Evolutionary conservation across 1,140 invertebrate genomes (phyloP), one percentile per base, ranked within the genome.

Genomic region (Dendrolimus kikuchii): DNA sequence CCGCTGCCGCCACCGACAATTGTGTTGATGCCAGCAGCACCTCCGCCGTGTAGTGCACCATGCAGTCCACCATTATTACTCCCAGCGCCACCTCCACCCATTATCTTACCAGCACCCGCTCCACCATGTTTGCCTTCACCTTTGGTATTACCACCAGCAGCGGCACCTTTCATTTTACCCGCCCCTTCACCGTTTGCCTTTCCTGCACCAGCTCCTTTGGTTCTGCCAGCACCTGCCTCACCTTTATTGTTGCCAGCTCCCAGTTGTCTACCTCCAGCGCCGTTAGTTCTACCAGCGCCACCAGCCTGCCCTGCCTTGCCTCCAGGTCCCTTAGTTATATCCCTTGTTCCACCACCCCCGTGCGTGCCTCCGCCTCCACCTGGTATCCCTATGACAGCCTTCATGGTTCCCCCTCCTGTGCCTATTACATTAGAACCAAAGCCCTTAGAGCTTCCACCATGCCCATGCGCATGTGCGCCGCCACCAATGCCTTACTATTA

Each of bases 391-490:
- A 81, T 83, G 80, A 81, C 52, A 38, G 77, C 80, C 0, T 81
- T 60, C 50, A 74, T 80, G 74, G 70, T 81, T 0, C 64, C 76
- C 37, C 59, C 76, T n/a, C 74, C 76, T 3, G 62, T 81, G 6
- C 77, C 80, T 4, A 60, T 78, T 1, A 72, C 71, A 7, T 57
- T 83, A 37, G 80, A 83, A 55, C 71, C 77, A 8, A 81, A 80
- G 40, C 77, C 77, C 4, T 52, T 76, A 5, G 65, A 66, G 39
- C 46, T 57, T 9, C 64, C 61, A n/a, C 64, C 63, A 6, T 55
- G 66, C 2, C 37, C 53, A 0, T 76, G 73, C 51, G 59, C 57
- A 6, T 76, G 66, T 56, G 45, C 39, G 41, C 50, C 41, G 42
- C 38, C 46, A 4, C 44, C 7, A 40, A 42, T 50, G 49, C 5